Evolutionary conservation across 1,140 invertebrate species (phyloP).

Genomic region (Zaprionus nigranus): DNA sequence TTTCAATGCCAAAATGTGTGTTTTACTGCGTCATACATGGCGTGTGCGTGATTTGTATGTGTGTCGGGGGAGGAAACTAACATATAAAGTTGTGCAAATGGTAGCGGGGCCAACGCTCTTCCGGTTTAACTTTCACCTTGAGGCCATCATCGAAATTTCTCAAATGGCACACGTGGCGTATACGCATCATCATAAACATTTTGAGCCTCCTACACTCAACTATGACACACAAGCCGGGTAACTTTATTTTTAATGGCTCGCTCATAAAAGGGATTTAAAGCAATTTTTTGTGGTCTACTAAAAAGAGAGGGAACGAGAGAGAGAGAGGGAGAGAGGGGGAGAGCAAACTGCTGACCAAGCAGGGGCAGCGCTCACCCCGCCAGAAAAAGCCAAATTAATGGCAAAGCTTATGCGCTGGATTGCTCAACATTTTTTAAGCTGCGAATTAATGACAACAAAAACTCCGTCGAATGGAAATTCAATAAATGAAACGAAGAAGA

Average conservation of each 20-base stretch:
- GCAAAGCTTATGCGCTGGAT: conserved; percentile 60
- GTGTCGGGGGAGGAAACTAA: conserved; percentile 2
- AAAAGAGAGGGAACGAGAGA: conserved; percentile 17
- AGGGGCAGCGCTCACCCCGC: not conserved
- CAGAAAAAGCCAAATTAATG: conserved; percentile 69
- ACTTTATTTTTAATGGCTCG: conserved; percentile 54
- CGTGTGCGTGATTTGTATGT: conserved; percentile 60
- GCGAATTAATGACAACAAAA: conserved; percentile 47
- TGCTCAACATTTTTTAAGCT: conserved; percentile 60
- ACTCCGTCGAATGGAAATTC: conserved; percentile 62
- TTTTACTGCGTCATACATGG: conserved; percentile 43
- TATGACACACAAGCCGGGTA: conserved; percentile 36
- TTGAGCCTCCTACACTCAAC: not conserved
- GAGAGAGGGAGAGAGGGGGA: conserved; percentile 10
- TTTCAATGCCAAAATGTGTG: conserved; percentile 58
- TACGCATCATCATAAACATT: conserved; percentile 46
- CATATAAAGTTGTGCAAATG: not conserved
- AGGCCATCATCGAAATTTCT: conserved; percentile 40
- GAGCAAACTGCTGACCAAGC: conserved; percentile 64
- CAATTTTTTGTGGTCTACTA: conserved; percentile 67
- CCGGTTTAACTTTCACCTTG: conserved; percentile 16
- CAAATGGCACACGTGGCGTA: conserved; percentile 46
- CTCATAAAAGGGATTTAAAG: conserved; percentile 78
- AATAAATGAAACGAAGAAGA: conserved; percentile 39
- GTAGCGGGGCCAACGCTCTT: not conserved